Evolutionary conservation across 2,113 vertebrate genomes (phyloP).

Genomic region (Gnathonemus longibarbis): DNA sequence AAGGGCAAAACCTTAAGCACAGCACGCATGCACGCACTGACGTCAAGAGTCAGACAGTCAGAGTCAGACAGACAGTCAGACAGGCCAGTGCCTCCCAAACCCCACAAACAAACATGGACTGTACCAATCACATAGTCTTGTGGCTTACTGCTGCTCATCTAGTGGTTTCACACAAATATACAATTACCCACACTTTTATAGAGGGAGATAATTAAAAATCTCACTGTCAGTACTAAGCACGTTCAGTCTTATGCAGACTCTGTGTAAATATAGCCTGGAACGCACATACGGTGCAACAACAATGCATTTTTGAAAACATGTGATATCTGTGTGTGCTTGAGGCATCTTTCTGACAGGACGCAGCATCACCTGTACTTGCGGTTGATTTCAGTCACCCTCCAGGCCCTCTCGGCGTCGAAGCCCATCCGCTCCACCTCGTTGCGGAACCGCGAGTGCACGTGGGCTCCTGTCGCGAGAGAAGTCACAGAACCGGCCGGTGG

Average conservation of each 20-base stretch:
- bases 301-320: not conserved
- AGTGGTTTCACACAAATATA: not conserved
- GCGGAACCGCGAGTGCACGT: constrained; percentile 87
- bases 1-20: not conserved
- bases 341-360: not conserved
- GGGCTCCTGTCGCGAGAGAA: constrained; percentile 69
- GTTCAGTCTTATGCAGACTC: not conserved
- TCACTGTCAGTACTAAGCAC: not conserved
- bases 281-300: not conserved
- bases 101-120: not conserved
- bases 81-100: not conserved
- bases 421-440: constrained; percentile 95
- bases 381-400: constrained; percentile 97
- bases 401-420: constrained; percentile 93
- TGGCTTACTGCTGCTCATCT: not conserved
- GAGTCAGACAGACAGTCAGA: not conserved
- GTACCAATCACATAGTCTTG: not conserved
- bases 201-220: not conserved
- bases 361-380: constrained; percentile 81
- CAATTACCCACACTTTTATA: not conserved
- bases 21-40: constrained; percentile 37
- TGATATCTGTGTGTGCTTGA: not conserved
- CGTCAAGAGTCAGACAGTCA: not conserved
- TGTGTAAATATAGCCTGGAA: not conserved
- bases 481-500: not conserved